Evolutionary conservation across 2,113 vertebrate species (phyloP), one percentile per base, ranked within the genome.

Genomic region (Scopus umbretta): DNA sequence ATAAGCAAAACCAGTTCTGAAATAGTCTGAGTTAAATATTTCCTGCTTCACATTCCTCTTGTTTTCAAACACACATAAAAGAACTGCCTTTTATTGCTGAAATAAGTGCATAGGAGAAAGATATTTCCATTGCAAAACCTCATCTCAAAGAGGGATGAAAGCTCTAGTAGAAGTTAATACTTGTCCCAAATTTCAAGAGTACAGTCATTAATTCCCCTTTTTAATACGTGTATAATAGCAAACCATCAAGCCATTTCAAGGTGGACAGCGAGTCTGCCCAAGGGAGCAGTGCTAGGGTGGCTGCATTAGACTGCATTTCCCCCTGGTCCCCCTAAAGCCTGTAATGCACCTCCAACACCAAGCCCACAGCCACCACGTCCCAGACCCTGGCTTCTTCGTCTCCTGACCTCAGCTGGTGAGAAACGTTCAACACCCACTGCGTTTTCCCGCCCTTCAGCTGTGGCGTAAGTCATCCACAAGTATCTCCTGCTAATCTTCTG

Each of bases 171-270:
- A 76, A 86, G 21, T 55, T 58, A 67, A 58, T 3, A 14, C 5
- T 23, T 55, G 20, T 12, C 36, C 19, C 10, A 34, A 40, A 86
- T 71, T 70, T 80, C 13, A 72, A 61, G 40, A 29, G 11, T 16
- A 27, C 7, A 25, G 61, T 5, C 9, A 36, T 74, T 58, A 45
- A 74, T 66, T 52, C 21, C 50, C 32, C 13, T 22, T 75, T 82
- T 63, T 23, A 58, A 38, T 23, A 29, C 0, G 1, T 11, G 18
- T 14, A 5, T 5, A 45, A 62, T 1, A 49, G 67, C 7, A 75
- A 82, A 79, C 6, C n/a, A 50, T 14, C 34, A 36, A 73, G 49
- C 5, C 4, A 6, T 6, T 75, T 49, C 40, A 53, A 73, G 45
- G 40, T 19, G 59, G 17, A 43, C 65, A 58, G 9, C 7, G 70